These are phyloP conservation scores for Heliconius ismenius DNA, from an alignment of 2,888 invertebrate species.

Conservation along the genomic window DNA sequence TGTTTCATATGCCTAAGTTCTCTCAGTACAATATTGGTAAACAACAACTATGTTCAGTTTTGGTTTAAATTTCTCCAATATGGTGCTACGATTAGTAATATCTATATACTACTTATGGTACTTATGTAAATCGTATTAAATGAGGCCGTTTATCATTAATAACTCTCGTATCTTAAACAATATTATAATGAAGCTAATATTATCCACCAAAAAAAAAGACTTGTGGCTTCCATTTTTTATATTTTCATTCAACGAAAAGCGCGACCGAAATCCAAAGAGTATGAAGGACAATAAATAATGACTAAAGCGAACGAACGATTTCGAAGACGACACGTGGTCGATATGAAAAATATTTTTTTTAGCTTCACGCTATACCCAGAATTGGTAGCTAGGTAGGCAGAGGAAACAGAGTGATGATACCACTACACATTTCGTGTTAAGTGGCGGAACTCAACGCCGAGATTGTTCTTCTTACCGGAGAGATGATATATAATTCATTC, in stretches of 20 bases:
- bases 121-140: constrained; percentile 1
- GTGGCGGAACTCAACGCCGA: neutral
- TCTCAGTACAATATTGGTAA: constrained; percentile 3
- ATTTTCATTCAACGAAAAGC: neutral
- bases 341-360: neutral
- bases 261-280: neutral
- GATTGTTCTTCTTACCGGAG: neutral
- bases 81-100: constrained; percentile 20
- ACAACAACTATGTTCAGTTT: neutral
- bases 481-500: neutral
- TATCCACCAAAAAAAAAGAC: neutral
- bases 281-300: constrained; percentile 18
- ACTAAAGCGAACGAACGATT: constrained; percentile 22
- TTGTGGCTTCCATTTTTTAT: constrained; percentile 13
- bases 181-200: neutral
- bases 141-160: neutral
- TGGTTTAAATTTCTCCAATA: constrained; percentile 7
- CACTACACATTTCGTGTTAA: neutral
- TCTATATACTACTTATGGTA: constrained; percentile 3
- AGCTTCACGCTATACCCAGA: too few relatives aligned
- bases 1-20: neutral
- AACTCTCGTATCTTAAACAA: constrained; percentile 3
- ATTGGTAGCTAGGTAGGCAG: too few relatives aligned
- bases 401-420: neutral
- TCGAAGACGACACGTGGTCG: constrained; percentile 7